Evolutionary conservation across 2,113 vertebrate genomes (phyloP).

Genomic region (Petroica traversi): DNA sequence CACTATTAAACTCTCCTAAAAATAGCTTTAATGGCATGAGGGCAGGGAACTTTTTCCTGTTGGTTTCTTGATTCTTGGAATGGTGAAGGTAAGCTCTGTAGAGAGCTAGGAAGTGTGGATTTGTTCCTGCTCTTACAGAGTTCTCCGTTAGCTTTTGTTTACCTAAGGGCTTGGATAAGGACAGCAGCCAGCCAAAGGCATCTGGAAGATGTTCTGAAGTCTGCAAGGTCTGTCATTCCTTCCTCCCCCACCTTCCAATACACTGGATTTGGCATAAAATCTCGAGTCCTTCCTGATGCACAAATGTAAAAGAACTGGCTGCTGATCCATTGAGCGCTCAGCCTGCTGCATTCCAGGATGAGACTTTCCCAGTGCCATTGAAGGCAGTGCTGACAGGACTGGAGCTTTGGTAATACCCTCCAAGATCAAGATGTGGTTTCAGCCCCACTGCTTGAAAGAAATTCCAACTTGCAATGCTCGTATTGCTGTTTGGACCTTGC

Average conservation of each 20-base stretch:
- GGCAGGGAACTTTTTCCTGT: not conserved
- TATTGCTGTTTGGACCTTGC: not conserved
- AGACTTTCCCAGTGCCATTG: rapidly evolving
- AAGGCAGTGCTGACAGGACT: not conserved
- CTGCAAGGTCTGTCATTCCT: not conserved
- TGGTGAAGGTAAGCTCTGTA: not conserved
- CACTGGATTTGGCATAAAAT: not conserved
- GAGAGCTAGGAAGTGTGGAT: not conserved
- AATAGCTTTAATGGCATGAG: not conserved
- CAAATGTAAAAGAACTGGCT: not conserved
- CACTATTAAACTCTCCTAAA: not conserved
- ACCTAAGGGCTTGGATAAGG: not conserved
- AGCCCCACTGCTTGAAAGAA: not conserved
- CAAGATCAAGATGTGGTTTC: not conserved
- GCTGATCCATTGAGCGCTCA: not conserved
- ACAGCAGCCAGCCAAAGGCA: rapidly evolving
- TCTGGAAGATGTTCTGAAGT: not conserved
- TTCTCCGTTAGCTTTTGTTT: not conserved
- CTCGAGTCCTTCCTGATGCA: not conserved
- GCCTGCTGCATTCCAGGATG: not conserved
- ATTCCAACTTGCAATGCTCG: not conserved
- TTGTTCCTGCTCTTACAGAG: not conserved
- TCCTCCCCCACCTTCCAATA: not conserved
- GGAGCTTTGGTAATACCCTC: not conserved
- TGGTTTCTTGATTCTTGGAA: not conserved